Percentiles rank a stretch among this genome's conserved stretches.
These are phyloP conservation scores for Drosophila nikananu DNA, from an alignment of 1,140 invertebrate genomes.

Conservation along the genomic window DNA sequence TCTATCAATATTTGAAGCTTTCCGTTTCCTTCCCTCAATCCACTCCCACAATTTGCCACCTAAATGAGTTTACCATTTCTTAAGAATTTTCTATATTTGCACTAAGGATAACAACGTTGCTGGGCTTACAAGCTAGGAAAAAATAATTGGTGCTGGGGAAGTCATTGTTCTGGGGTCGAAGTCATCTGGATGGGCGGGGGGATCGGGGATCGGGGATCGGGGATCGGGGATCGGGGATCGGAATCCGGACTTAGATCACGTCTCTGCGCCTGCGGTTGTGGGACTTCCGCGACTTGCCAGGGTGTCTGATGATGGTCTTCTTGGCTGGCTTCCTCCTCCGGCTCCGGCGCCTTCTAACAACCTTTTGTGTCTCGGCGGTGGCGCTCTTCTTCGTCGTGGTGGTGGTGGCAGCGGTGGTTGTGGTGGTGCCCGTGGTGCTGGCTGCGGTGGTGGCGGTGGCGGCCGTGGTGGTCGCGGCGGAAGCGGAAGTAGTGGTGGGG, in stretches of 20 bases:
- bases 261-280: background rate
- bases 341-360: no score
- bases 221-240: no score
- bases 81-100: background rate
- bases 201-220: no score
- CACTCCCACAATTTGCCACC: background rate
- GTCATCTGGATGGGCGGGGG: background rate
- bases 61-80: background rate
- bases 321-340: background rate
- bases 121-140: background rate
- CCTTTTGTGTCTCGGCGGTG: no score
- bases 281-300: no score
- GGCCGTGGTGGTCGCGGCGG: background rate
- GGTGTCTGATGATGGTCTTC: no score
- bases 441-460: background rate
- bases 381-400: background rate
- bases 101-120: background rate
- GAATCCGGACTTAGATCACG: background rate
- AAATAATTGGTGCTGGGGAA: background rate
- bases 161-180: background rate
- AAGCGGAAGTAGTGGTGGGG: slow-evolving; percentile 1
- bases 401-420: background rate
- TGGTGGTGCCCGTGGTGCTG: background rate
- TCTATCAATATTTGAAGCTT: no score
- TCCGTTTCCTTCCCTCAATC: background rate